phyloP scores from a whole-genome alignment of 2,888 invertebrate species.

The Parnassius apollo region DNA sequence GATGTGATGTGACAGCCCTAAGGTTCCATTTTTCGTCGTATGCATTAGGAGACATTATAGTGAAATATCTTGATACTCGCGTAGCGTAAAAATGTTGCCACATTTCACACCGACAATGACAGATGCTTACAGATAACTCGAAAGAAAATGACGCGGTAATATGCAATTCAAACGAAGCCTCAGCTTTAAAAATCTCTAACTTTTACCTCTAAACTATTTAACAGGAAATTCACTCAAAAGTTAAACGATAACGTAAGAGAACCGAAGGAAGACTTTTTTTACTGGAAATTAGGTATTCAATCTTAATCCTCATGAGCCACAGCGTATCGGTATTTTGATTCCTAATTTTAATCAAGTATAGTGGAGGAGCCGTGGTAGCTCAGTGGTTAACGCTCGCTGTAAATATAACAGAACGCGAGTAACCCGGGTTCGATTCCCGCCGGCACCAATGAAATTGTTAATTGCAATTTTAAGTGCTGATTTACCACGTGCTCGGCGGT shows the following conservation, averaged over 20 bases:
- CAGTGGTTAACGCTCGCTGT: too few relatives aligned
- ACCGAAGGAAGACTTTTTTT: too few relatives aligned
- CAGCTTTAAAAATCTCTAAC: not conserved
- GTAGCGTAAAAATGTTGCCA: slow-evolving; percentile 23
- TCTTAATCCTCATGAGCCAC: too few relatives aligned
- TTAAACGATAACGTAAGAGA: slow-evolving; percentile 2
- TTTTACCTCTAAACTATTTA: not conserved
- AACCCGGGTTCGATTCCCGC: too few relatives aligned
- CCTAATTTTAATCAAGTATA: too few relatives aligned
- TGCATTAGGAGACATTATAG: slow-evolving; percentile 25
- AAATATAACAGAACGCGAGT: too few relatives aligned
- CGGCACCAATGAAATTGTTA: too few relatives aligned
- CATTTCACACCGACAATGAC: slow-evolving; percentile 26
- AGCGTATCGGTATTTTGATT: too few relatives aligned
- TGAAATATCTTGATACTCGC: slow-evolving; percentile 21
- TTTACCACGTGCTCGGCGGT: too few relatives aligned
- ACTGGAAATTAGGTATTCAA: too few relatives aligned
- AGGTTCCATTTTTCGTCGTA: slow-evolving; percentile 8
- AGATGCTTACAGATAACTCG: slow-evolving; percentile 21
- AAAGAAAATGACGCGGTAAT: slow-evolving; percentile 12
- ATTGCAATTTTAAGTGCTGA: too few relatives aligned
- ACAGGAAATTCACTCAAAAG: slow-evolving; percentile 2
- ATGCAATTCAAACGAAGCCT: slow-evolving; percentile 1
- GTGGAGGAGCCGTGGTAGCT: too few relatives aligned
- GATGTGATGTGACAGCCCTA: slow-evolving; percentile 15